Evolutionary conservation across 2,888 invertebrate genomes (phyloP), one percentile per base, ranked within the genome.

Genomic region (Dicroscelio sp.): DNA sequence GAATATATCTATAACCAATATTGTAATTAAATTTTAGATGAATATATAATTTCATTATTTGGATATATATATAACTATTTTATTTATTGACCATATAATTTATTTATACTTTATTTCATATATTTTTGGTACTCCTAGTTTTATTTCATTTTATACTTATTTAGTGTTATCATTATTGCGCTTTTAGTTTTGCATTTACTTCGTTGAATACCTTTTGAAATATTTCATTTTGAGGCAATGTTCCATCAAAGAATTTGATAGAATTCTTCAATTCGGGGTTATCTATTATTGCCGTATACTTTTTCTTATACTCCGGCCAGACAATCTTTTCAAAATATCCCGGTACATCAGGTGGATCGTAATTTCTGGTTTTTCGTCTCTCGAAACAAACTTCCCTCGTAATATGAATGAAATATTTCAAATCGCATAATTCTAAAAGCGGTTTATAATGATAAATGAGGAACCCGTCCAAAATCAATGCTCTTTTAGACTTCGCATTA

Each of bases 291-390:
- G 97, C 97, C 30, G 96, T 93, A 55, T 97, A 96, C 94, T 98
- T 97, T 94, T 97, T 97, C 86, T 98, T 95, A 96, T 99, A 98
- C 95, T 98, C 98, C n/a, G 99, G 99, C 99, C 99, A 99, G n/a
- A 98, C 99, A 95, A 98, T 98, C 93, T 97, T 97, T 65, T 99
- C 99, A 97, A 99, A 99, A 97, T 99, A 99, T 0, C 99, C 99
- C 0, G 98, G 98, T 1, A 98, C 97, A 97, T 99, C 99, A 0
- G 99, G 98, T 27, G 99, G 99, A 79, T 98, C 98, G 96, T 99
- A 99, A n/a, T 97, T 96, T 48, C 98, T 97, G 30, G 94, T 94
- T 43, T 96, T 95, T 90, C 99, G 97, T 30, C 99, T 97, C 38
- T 97, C 94, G 93, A 97, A 97, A 95, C 99, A 98, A 95, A 98